Conservation (phyloP, 2,888 invertebrate genomes). For the Ditylenchus weischeri region DNA sequence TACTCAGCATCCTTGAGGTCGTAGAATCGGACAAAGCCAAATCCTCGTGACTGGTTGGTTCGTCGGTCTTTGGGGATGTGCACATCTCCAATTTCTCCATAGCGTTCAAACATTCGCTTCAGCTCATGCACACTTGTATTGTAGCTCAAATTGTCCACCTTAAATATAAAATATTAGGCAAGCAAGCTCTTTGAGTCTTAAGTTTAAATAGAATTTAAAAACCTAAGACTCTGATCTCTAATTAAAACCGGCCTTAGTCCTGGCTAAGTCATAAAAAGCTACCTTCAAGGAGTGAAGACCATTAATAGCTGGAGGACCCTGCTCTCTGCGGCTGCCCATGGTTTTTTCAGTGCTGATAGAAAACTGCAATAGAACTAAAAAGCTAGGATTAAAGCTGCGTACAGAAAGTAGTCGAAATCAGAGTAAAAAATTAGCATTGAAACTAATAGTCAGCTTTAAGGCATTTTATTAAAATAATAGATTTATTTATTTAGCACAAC, state of each 20-base stretch:
- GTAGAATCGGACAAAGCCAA: conserved; percentile 81
- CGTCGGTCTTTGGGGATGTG: conserved; percentile 95
- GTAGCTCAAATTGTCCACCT: conserved; percentile 72
- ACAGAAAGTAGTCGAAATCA: too few species aligned
- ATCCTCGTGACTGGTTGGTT: conserved; percentile 93
- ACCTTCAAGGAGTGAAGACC: conserved; percentile 47
- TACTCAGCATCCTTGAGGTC: conserved; percentile 37
- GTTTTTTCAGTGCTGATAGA: neutral
- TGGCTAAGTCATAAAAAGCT: neutral
- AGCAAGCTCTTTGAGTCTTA: too few species aligned
- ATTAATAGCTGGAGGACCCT: conserved; percentile 41
- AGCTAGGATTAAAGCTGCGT: too few species aligned
- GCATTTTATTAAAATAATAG: too few species aligned
- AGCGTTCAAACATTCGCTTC: conserved; percentile 71
- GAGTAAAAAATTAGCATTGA: too few species aligned
- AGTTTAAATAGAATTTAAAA: too few species aligned
- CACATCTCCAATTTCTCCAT: conserved; percentile 93
- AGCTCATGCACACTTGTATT: conserved; percentile 94
- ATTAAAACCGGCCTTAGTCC: too few species aligned
- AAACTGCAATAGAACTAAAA: too few species aligned
- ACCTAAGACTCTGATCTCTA: neutral
- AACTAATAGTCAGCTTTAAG: too few species aligned
- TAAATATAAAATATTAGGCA: conserved; percentile 10
- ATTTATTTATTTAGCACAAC: too few species aligned
- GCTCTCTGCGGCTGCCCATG: conserved; percentile 18